These are phyloP conservation scores for Chelon labrosus DNA, from an alignment of 2,797 vertebrate species.

Conservation along the genomic window DNA sequence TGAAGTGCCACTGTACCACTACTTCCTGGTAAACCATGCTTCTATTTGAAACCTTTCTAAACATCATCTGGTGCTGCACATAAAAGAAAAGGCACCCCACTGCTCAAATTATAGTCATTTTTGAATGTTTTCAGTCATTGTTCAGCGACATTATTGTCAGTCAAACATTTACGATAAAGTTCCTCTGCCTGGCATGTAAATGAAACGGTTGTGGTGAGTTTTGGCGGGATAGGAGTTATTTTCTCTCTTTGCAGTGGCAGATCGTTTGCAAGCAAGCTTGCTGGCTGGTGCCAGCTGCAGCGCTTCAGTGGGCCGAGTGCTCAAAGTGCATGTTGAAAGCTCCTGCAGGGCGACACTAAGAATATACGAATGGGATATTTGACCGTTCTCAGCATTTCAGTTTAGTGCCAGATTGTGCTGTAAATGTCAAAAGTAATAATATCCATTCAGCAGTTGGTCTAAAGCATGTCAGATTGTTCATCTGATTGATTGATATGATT, in stretches of 20 bases:
- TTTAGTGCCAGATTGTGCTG: neutral
- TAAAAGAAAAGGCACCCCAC: constrained; percentile 32
- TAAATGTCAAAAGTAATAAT: neutral
- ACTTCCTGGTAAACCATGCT: constrained; percentile 50
- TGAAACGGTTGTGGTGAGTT: constrained; percentile 64
- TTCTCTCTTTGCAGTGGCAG: constrained; percentile 66
- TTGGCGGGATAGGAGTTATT: constrained; percentile 56
- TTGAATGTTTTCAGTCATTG: constrained; percentile 49
- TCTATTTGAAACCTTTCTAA: constrained; percentile 43
- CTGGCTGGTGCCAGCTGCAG: constrained; percentile 61
- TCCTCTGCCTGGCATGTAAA: constrained; percentile 54
- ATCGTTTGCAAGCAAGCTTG: constrained; percentile 56
- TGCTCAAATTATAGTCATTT: constrained; percentile 49
- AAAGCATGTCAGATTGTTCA: neutral
- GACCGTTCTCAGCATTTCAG: constrained; percentile 56
- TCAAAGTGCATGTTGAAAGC: constrained; percentile 69
- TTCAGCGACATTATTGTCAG: constrained; percentile 50
- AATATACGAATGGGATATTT: constrained; percentile 71
- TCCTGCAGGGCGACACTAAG: constrained; percentile 58
- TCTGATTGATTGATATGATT: neutral
- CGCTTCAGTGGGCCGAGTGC: constrained; percentile 67
- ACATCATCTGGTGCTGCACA: constrained; percentile 33
- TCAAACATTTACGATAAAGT: constrained; percentile 60
- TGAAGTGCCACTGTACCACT: constrained; percentile 28
- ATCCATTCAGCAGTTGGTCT: constrained; percentile 9